phyloP scores from a whole-genome alignment of 2,113 vertebrate genomes.

The Zingel zingel region DNA sequence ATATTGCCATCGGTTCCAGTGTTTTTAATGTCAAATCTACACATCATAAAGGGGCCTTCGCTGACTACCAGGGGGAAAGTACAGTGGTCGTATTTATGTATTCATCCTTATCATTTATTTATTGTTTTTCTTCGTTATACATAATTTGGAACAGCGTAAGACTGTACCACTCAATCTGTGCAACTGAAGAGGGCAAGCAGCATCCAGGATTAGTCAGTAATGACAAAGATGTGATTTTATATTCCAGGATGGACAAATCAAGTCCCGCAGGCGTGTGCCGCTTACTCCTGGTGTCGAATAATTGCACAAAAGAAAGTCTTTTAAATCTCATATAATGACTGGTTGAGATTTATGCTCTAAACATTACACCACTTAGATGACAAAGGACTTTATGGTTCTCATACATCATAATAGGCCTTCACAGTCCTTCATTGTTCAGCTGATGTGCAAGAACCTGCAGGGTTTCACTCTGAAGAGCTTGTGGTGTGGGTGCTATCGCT shows the following conservation, averaged over 20 bases:
- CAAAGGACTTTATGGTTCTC: conserved; percentile 53
- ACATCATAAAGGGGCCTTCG: too few relatives aligned
- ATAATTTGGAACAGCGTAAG: too few relatives aligned
- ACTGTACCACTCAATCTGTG: too few relatives aligned
- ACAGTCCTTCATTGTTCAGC: conserved; percentile 51
- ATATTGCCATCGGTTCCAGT: too few relatives aligned
- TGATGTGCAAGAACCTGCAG: conserved; percentile 68
- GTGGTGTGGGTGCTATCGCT: conserved; percentile 50
- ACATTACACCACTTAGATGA: conserved; percentile 43
- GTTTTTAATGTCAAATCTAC: too few relatives aligned
- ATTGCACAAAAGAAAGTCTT: conserved; percentile 18
- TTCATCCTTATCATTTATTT: too few relatives aligned
- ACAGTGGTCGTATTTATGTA: too few relatives aligned
- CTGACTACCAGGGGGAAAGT: too few relatives aligned
- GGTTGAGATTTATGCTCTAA: conserved; percentile 57
- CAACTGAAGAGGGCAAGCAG: too few relatives aligned
- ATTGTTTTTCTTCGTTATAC: too few relatives aligned
- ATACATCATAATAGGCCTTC: conserved; percentile 40
- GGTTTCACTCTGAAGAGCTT: conserved; percentile 36
- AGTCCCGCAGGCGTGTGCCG: background rate
- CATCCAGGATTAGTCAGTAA: too few relatives aligned
- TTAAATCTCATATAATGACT: conserved; percentile 29
- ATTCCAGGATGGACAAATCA: background rate
- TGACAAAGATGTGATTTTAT: too few relatives aligned
- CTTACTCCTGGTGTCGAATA: conserved; percentile 1